Percentiles rank a stretch among this genome's conserved stretches.
Conservation (phyloP, 2,797 vertebrate species). For the Coendou prehensilis region DNA sequence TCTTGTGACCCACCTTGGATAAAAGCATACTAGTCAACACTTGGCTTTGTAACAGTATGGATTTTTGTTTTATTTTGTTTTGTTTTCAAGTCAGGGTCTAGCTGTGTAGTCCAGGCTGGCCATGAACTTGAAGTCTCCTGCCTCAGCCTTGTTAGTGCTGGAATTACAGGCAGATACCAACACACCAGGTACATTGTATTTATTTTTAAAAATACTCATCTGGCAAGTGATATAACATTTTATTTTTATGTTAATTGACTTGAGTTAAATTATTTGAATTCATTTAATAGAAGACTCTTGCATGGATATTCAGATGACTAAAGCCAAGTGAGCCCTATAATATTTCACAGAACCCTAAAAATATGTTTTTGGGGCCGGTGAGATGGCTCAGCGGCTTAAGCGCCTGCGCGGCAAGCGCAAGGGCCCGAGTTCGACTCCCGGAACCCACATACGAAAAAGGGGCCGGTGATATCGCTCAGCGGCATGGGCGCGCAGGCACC, state of each 20-base stretch:
- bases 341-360: background rate
- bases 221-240: background rate
- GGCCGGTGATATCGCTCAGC: no score
- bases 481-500: no score
- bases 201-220: background rate
- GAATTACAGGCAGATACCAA: background rate
- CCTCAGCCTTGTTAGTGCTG: background rate
- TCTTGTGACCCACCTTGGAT: background rate
- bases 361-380: background rate
- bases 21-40: background rate
- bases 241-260: conserved; percentile 34
- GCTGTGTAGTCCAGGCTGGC: background rate
- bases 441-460: no score
- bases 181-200: background rate
- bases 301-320: background rate
- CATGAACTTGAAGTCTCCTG: background rate
- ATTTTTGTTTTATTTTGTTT: background rate
- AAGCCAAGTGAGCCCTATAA: background rate
- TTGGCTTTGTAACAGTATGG: background rate
- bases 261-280: background rate
- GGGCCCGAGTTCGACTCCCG: no score
- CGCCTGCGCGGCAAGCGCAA: no score
- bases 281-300: background rate
- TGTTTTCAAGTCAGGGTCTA: background rate
- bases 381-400: no score